Evolutionary conservation across 2,888 invertebrate species (phyloP).

Genomic region (Xestobium rufovillosum): DNA sequence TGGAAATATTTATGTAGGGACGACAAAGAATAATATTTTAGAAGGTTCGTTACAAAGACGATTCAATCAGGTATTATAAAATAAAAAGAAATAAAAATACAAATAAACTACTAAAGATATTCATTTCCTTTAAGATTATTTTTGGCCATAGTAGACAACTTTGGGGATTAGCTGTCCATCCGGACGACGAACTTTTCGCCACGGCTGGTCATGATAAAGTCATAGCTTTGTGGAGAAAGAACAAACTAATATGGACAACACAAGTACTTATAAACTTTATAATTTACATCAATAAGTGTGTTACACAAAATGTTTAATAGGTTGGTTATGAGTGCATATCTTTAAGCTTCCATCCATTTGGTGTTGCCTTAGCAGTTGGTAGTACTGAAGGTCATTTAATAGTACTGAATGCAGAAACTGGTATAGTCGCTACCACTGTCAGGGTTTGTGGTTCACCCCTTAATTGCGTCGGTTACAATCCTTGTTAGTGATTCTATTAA

Average conservation of each 20-base stretch:
- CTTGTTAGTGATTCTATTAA: conserved; percentile 56
- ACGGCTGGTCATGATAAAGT: conserved; percentile 89
- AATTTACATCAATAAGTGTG: background rate
- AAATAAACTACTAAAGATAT: too few species aligned
- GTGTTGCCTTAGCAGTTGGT: conserved; percentile 79
- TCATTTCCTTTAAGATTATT: conserved; percentile 62
- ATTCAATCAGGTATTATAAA: conserved; percentile 66
- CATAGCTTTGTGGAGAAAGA: conserved; percentile 84
- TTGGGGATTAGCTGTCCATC: conserved; percentile 83
- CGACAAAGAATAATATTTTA: conserved; percentile 79
- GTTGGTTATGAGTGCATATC: conserved; percentile 84
- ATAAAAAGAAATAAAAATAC: too few species aligned
- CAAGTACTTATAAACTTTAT: conserved; percentile 49
- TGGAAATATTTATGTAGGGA: conserved; percentile 86
- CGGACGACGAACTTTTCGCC: conserved; percentile 84
- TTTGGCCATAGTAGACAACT: conserved; percentile 85
- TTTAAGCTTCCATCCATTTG: conserved; percentile 80
- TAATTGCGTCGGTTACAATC: conserved; percentile 80
- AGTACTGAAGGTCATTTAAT: conserved; percentile 84
- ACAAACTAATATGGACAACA: conserved; percentile 79
- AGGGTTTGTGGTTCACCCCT: conserved; percentile 82
- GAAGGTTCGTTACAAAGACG: conserved; percentile 85
- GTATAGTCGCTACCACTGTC: conserved; percentile 75
- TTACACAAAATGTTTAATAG: conserved; percentile 44
- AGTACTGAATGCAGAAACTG: conserved; percentile 79